Evolutionary conservation across 2,797 vertebrate species (phyloP), one percentile per base, ranked within the genome.

Genomic region (Falco rusticolus): DNA sequence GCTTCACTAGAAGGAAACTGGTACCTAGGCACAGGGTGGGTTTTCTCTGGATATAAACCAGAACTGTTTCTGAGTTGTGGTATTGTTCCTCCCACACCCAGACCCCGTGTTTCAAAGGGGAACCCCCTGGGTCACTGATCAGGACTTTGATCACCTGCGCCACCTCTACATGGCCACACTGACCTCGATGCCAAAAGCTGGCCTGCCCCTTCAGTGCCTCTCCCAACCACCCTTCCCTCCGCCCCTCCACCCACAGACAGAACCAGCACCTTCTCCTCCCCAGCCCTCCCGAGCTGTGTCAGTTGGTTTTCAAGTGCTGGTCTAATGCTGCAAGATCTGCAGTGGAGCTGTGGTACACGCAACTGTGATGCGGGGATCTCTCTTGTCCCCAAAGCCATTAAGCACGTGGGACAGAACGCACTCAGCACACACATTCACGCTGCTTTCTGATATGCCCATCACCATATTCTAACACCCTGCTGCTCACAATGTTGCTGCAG

Each of bases 311-410:
- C 28, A 84, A 70, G 51, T 5, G 17, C 41, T 79, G 26, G 29
- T 56, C 50, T 16, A 69, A 79, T 16, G 9, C 57, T 22, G 22
- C 26, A 28, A 53, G 56, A 48, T 33, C 37, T 33, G 37, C 4
- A 2, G 51, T 19, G n/a, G 59, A 77, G 56, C 34, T 31, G 25
- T 10, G 25, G 28, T 16, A 10, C 45, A 34, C 4, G 0, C 33
- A n/a, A 22, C 16, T 7, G 3, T 4, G 16, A 17, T 0, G 3
- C 9, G 13, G 60, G n/a, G 34, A 3, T 74, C 33, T 51, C 56
- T 50, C 41, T 26, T 75, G 56, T 59, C 61, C 71, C 33, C n/a
- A 74, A 5, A 69, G 45, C 45, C 54, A 7, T 11, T 6, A 45
- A 74, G 29, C 51, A 54, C 22, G 13, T 8, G 18, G 33, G n/a